Evolutionary conservation across 2,888 invertebrate genomes (phyloP), one percentile per base, ranked within the genome.

Genomic region (Chrysotoxum bicinctum): DNA sequence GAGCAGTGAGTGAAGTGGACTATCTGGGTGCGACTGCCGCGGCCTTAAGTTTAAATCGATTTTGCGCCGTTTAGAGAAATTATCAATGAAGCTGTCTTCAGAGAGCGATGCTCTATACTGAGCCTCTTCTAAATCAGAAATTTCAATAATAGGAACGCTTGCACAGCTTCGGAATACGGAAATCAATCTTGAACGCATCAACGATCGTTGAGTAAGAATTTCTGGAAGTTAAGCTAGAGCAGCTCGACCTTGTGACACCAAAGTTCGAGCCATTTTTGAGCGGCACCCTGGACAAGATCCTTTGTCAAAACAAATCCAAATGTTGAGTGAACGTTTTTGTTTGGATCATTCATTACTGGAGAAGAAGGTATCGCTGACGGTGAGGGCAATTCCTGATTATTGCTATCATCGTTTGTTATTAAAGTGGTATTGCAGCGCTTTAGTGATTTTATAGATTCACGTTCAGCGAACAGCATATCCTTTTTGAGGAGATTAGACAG

Each of bases 401-500:
- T 79, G 48, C 21, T 87, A 37, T 87, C 87, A 6, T 87, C 88
- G 16, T 70, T 77, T 5, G 58, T 19, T 0, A 64, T 69, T 10
- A 76, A 69, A 14, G 35, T 66, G 0, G 78, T 72, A 66, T 87
- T 87, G 8, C 90, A 89, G 3, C 90, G 88, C 26, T 89, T 91
- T 12, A 69, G 60, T 23, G 70, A 66, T 73, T 64, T 86, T 14
- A 87, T 30, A 8, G 77, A 66, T 56, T 88, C 88, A 5, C 87
- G 73, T 37, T 88, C 88, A 16, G 83, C 85, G 32, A 62, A 85
- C 2, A 82, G 40, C 87, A 82, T 88, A 77, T 90, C 91, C 1
- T 89, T 88, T 70, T 94, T 94, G 43, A 93, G 89, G 70, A 94
- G 90, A 91, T 93, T 93, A 4, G 94, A 94, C 87, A 95, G 91